Base-by-base conservation (phyloP, 2,113 vertebrate genomes). In the Brachyhypopomus occidentalis region DNA sequence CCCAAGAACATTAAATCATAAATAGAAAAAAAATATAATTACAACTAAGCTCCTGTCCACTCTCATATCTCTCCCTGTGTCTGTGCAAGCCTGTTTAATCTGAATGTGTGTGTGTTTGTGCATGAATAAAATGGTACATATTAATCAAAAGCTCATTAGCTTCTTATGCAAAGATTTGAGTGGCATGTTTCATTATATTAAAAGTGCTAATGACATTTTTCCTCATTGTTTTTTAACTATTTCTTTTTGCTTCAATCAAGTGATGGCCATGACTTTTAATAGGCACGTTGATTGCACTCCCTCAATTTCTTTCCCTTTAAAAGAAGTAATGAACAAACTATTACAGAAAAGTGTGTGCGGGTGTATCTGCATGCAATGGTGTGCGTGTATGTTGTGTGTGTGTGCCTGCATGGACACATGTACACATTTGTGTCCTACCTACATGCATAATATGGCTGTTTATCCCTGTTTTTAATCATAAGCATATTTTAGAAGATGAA, bases 101-200 rank as follows among this genome's bases (percentile, higher is more conserved):
- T 77, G 11, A 72, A 77, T 59, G 82, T 84, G 77, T 78, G n/a
- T 77, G n/a, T 6, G 0, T 41, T 20, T 56, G 63, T 63, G 67
- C 62, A 45, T 71, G 3, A 1, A 56, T 67, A 73, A 91, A 89
- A 84, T 56, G 85, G 72, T 89, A 85, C 83, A 86, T 83, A 88
- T 88, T 90, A 87, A 91, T 92, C 84, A 89, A 82, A 89, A 91
- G 71, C 88, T 92, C 89, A 92, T 92, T 90, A 88, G 87, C 83
- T 92, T 88, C 75, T 79, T 75, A 25, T 70, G 2, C 22, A 75
- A 75, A 79, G 79, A 58, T 81, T 66, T 88, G 84, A 87, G 82
- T 30, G 81, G n/a, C 72, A 77, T 77, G 70, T 60, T 89, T 88
- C 81, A 87, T 91, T 89, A 88, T 62, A 36, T 83, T 66, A 25